phyloP scores from a whole-genome alignment of 1,140 invertebrate genomes.

The Drosophila pallidifrons region DNA sequence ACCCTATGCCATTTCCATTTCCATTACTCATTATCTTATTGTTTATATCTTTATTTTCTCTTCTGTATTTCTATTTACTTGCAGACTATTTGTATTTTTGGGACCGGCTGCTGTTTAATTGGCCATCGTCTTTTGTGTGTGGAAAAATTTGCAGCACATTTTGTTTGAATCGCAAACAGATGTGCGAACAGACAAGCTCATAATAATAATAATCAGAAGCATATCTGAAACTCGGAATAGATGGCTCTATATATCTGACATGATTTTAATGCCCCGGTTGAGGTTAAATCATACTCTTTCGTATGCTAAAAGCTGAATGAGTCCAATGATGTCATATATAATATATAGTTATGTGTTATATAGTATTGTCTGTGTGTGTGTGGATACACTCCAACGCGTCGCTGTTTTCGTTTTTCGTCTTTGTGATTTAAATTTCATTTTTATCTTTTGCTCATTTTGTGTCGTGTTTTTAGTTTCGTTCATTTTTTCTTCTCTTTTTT shows the following conservation, averaged over 20 bases:
- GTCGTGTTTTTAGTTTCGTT: conserved; percentile 28
- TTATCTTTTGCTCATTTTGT: conserved; percentile 30
- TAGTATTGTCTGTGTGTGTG: background rate
- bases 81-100: conserved; percentile 22
- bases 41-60: background rate
- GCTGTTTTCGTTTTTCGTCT: conserved; percentile 42
- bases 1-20: conserved; percentile 19
- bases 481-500: background rate
- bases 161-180: conserved; percentile 56
- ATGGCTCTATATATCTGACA: conserved; percentile 12
- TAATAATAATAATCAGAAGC: conserved; percentile 32
- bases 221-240: conserved; percentile 26
- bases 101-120: conserved; percentile 55
- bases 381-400: conserved; percentile 71
- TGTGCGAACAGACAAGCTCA: conserved; percentile 61
- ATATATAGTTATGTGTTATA: conserved; percentile 26
- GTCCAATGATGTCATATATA: conserved; percentile 73
- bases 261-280: conserved; percentile 34
- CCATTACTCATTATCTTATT: conserved; percentile 24
- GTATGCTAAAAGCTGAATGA: conserved; percentile 40
- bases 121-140: conserved; percentile 31
- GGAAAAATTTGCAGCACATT: conserved; percentile 32
- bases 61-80: conserved; percentile 43
- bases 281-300: conserved; percentile 1
- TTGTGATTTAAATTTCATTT: conserved; percentile 71